Evolutionary conservation across 2,888 invertebrate genomes (phyloP).

Genomic region (Melinaea menophilus): DNA sequence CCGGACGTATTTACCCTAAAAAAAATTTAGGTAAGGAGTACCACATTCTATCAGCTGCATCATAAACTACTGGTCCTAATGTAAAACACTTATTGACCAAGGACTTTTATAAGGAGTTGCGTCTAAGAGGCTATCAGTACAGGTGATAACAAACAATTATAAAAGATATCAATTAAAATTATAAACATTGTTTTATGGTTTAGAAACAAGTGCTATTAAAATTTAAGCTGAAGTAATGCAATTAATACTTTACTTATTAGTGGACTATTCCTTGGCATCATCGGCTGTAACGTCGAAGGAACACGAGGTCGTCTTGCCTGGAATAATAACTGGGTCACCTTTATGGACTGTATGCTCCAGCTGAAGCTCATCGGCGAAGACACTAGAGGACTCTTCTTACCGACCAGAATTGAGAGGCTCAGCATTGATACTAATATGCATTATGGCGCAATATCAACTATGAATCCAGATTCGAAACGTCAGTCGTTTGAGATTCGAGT

Average conservation of each 20-base stretch:
- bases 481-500: constrained; percentile 70
- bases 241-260: constrained; percentile 48
- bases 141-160: constrained; percentile 46
- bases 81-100: constrained; percentile 75
- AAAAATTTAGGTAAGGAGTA: constrained; percentile 77
- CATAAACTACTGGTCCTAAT: constrained; percentile 58
- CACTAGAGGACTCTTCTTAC: constrained; percentile 83
- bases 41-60: constrained; percentile 63
- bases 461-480: constrained; percentile 64
- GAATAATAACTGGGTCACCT: constrained; percentile 91
- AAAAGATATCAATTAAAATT: constrained; percentile 31
- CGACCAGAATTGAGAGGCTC: constrained; percentile 84
- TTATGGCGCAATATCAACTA: constrained; percentile 67
- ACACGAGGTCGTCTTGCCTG: constrained; percentile 78
- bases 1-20: constrained; percentile 81
- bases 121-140: constrained; percentile 84
- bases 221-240: background rate
- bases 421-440: constrained; percentile 83
- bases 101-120: constrained; percentile 84
- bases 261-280: constrained; percentile 79
- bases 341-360: constrained; percentile 94
- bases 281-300: constrained; percentile 72
- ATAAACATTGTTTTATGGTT: background rate
- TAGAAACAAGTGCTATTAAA: background rate
- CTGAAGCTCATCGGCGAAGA: constrained; percentile 84